These are phyloP conservation scores for Dolichotis patagonum DNA, from an alignment of 2,113 vertebrate species.

Conservation along the genomic window DNA sequence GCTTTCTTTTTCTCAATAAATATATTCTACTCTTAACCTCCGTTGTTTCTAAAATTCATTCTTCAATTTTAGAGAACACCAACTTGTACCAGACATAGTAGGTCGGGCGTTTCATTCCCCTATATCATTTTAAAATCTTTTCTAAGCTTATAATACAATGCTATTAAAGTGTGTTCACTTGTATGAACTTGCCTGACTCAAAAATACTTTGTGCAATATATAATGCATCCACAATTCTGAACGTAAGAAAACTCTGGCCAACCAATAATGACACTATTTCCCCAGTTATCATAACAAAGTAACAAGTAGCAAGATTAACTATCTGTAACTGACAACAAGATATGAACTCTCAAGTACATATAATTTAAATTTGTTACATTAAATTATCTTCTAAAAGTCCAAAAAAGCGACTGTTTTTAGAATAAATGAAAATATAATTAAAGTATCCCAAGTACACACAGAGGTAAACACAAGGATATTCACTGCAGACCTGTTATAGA, in stretches of 20 bases:
- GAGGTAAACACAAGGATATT: not conserved
- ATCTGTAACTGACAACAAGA: not conserved
- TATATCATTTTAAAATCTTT: not conserved
- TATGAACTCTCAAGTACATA: slow-evolving; percentile 4
- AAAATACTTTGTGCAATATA: not conserved
- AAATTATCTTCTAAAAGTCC: not conserved
- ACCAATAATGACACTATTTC: not conserved
- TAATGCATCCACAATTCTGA: not conserved
- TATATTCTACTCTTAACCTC: too few relatives aligned
- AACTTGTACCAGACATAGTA: too few relatives aligned
- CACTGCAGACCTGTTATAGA: not conserved
- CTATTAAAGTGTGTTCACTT: slow-evolving; percentile 23
- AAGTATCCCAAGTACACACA: not conserved
- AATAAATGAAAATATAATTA: slow-evolving; percentile 45
- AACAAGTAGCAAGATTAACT: not conserved
- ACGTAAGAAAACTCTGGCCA: not conserved
- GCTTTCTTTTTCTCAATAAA: too few relatives aligned
- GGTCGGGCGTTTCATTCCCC: too few relatives aligned
- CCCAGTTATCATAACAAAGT: not conserved
- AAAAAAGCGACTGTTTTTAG: not conserved
- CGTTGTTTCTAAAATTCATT: too few relatives aligned
- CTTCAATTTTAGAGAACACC: too few relatives aligned
- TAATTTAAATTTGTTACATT: not conserved
- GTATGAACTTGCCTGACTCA: not conserved
- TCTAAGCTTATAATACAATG: not conserved